phyloP scores from a whole-genome alignment of 2,797 vertebrate genomes.

The Hozukius guyotensis region DNA sequence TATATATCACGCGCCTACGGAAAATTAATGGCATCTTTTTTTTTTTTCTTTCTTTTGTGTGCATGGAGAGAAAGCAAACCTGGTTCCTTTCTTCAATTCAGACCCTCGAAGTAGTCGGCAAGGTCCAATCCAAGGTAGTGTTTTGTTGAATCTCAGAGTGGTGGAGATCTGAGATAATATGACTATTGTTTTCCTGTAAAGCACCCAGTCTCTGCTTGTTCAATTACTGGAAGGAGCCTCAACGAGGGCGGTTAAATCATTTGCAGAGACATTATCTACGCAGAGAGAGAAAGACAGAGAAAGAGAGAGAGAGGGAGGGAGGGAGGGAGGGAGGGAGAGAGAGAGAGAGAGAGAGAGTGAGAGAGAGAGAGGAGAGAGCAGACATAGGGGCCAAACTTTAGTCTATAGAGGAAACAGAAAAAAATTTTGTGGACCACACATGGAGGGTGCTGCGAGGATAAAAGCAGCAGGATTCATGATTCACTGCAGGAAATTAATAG shows the following conservation, averaged over 20 bases:
- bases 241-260: slow-evolving; percentile 80
- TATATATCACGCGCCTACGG: slow-evolving; percentile 9
- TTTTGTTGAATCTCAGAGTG: slow-evolving; percentile 58
- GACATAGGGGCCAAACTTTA: slow-evolving; percentile 70
- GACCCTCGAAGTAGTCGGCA: slow-evolving; percentile 38
- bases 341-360: neutral
- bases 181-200: slow-evolving; percentile 81
- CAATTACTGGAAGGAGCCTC: slow-evolving; percentile 81
- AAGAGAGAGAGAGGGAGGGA: neutral
- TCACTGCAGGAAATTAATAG: slow-evolving; percentile 77
- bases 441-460: slow-evolving; percentile 63
- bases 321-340: neutral
- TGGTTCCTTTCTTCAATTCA: slow-evolving; percentile 55
- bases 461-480: slow-evolving; percentile 77
- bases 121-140: slow-evolving; percentile 54
- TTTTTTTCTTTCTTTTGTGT: neutral
- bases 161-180: slow-evolving; percentile 72
- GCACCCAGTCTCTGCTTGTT: slow-evolving; percentile 75
- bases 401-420: slow-evolving; percentile 71
- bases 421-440: slow-evolving; percentile 77
- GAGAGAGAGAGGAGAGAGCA: slow-evolving; percentile 23
- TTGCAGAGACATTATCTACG: slow-evolving; percentile 82
- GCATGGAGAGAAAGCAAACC: slow-evolving; percentile 43
- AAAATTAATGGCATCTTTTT: slow-evolving; percentile 55
- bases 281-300: slow-evolving; percentile 52